Percentiles rank a stretch among this genome's conserved stretches.
Conservation (phyloP, 2,113 vertebrate genomes). For the Corydoras maculifer region DNA sequence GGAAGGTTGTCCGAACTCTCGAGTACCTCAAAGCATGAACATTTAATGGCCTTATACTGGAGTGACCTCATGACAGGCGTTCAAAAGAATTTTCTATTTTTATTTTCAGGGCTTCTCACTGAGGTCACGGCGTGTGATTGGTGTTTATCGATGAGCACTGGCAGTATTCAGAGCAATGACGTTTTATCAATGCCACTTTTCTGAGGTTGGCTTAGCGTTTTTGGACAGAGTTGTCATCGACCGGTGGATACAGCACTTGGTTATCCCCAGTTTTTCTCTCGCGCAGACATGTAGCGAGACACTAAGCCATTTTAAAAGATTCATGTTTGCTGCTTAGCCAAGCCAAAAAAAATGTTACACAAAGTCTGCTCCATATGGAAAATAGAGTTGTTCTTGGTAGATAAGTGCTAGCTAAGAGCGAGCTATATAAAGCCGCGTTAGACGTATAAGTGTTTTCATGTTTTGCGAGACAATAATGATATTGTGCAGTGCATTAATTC, state of each 20-base stretch:
- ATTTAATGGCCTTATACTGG: slow-evolving; percentile 72
- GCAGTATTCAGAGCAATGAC: slow-evolving; percentile 18
- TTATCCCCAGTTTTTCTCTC: slow-evolving; percentile 52
- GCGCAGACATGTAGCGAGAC: slow-evolving; percentile 45
- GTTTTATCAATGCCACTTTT: slow-evolving; percentile 57
- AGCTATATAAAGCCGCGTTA: not conserved
- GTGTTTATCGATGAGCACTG: slow-evolving; percentile 50
- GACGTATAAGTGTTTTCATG: slow-evolving; percentile 19
- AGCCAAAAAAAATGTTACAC: slow-evolving; percentile 62
- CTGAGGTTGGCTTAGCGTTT: slow-evolving; percentile 47
- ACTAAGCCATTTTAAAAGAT: slow-evolving; percentile 66
- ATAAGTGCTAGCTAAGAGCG: slow-evolving; percentile 1
- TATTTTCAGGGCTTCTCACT: slow-evolving; percentile 41
- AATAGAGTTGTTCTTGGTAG: not conserved
- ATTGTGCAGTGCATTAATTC: not conserved
- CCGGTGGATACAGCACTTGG: not conserved
- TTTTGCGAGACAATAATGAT: too few relatives aligned
- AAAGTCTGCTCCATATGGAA: slow-evolving; percentile 11
- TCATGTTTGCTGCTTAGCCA: slow-evolving; percentile 68
- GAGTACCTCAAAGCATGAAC: slow-evolving; percentile 86
- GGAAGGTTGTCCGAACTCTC: slow-evolving; percentile 57
- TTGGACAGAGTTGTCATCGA: not conserved
- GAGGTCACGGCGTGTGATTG: slow-evolving; percentile 24
- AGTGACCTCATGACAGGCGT: slow-evolving; percentile 65
- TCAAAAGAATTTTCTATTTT: slow-evolving; percentile 43